These are phyloP conservation scores for Pemphigus obesinymphae DNA, from an alignment of 1,140 invertebrate genomes.

Conservation along the genomic window DNA sequence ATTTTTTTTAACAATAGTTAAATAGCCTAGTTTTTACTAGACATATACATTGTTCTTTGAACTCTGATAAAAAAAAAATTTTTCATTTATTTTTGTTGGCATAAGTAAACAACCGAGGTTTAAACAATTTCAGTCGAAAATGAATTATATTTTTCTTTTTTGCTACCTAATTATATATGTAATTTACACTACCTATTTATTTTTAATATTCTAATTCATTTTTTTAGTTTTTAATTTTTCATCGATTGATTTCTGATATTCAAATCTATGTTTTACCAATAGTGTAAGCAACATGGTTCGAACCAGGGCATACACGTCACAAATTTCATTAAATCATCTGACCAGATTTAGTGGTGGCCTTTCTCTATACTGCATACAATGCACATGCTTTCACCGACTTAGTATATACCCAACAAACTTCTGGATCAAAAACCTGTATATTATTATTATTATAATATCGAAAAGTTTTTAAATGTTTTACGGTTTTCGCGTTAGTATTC, in stretches of 20 bases:
- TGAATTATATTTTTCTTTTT: too few relatives aligned
- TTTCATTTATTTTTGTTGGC: too few relatives aligned
- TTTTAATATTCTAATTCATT: too few relatives aligned
- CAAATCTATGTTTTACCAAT: not conserved
- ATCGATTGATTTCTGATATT: not conserved
- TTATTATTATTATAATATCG: not conserved
- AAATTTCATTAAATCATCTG: constrained; percentile 16
- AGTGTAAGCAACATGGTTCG: not conserved
- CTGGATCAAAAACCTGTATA: constrained; percentile 7
- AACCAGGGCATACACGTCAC: not conserved
- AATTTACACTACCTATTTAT: too few relatives aligned
- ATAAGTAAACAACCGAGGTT: too few relatives aligned
- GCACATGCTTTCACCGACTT: constrained; percentile 35
- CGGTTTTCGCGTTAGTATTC: not conserved
- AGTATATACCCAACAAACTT: not conserved
- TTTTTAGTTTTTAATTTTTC: not conserved
- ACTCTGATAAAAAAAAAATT: too few relatives aligned
- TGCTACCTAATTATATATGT: too few relatives aligned
- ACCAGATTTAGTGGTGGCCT: not conserved
- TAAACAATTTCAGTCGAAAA: too few relatives aligned
- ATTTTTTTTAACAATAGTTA: too few relatives aligned
- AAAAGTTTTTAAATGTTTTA: not conserved
- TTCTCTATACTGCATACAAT: constrained; percentile 2
- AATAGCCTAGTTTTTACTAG: too few relatives aligned
- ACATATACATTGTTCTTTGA: too few relatives aligned